Evolutionary conservation across 2,888 invertebrate species (phyloP).

Genomic region (Thera obeliscata): DNA sequence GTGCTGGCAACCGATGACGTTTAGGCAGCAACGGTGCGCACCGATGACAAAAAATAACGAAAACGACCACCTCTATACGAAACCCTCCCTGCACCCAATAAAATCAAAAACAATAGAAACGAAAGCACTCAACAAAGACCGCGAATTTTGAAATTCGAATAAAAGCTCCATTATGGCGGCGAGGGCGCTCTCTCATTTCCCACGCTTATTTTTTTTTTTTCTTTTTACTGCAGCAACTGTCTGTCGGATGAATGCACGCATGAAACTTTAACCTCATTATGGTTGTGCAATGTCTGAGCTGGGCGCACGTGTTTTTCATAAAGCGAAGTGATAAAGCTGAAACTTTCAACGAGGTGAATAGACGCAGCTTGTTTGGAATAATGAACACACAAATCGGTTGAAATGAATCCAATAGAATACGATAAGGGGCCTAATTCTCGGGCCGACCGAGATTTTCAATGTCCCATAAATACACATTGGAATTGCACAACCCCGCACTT

Average conservation of each 20-base stretch:
- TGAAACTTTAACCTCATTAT: slow-evolving; percentile 23
- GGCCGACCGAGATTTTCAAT: too few relatives aligned
- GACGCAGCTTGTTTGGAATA: background rate
- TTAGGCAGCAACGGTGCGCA: too few relatives aligned
- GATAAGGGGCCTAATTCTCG: too few relatives aligned
- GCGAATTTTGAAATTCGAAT: slow-evolving; percentile 49
- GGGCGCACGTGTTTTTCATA: slow-evolving; percentile 20
- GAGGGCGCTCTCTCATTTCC: slow-evolving; percentile 56
- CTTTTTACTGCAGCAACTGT: slow-evolving; percentile 30
- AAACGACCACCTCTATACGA: too few relatives aligned
- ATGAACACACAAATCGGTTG: background rate
- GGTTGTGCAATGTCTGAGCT: slow-evolving; percentile 6
- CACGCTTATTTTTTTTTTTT: slow-evolving; percentile 46
- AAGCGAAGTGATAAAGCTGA: slow-evolving; percentile 4
- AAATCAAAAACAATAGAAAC: slow-evolving; percentile 27
- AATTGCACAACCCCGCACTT: too few relatives aligned
- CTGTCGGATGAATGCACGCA: slow-evolving; percentile 18
- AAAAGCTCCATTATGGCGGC: slow-evolving; percentile 49
- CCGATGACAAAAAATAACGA: too few relatives aligned
- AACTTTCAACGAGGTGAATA: background rate
- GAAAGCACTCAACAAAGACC: slow-evolving; percentile 36
- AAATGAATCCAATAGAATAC: background rate
- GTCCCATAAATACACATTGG: too few relatives aligned
- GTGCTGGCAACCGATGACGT: too few relatives aligned
- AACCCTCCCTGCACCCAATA: slow-evolving; percentile 3